Evolutionary conservation across 1,140 invertebrate genomes (phyloP), one percentile per base, ranked within the genome.

Genomic region (Ooceraea biroi): DNA sequence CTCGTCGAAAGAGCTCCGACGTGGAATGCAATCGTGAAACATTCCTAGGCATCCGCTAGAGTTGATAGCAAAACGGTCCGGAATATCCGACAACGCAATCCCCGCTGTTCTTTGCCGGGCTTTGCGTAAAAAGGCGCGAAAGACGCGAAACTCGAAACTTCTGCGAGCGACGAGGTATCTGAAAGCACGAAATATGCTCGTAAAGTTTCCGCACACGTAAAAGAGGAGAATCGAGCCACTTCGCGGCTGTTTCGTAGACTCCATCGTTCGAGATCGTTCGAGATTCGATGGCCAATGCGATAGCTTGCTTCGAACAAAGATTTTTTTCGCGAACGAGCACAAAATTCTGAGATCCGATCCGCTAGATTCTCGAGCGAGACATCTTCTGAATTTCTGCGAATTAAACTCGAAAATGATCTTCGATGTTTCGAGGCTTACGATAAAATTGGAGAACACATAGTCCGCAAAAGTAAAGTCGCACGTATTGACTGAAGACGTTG

Each of bases 131-230:
- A 80, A 71, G 22, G 14, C 17, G 36, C 22, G 22, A 19, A 22
- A 57, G 50, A 58, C 52, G n/a, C 14, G 22, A 22, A 55, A 69
- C 5, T 25, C 14, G 60, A 66, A 78, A 78, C 76, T 68, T 30
- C 2, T n/a, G 3, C 48, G 14, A 68, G 17, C 25, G 25, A 22
- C 8, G 22, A 4, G 41, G 44, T 68, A 52, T 55, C 17, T n/a
- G 25, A 71, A 80, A 57, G 50, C 44, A 17, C 48, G 46, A 68
- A 36, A 80, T 80, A 71, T 68, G 30, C 3, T 3, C 17, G 48
- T 44, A 78, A 57, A 57, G 50, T 80, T 80, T 30, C 11, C n/a
- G n/a, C 48, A 55, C 12, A 65, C 14, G 58, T 36, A 41, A 22
- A 46, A n/a, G n/a, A 57, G 12, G 22, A 78, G 69, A 22, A 46